A percentile compares a stretch with the other conserved stretches of the same genome.
These are phyloP conservation scores for Sylvia borin DNA, from an alignment of 2,797 vertebrate species.

Conservation along the genomic window DNA sequence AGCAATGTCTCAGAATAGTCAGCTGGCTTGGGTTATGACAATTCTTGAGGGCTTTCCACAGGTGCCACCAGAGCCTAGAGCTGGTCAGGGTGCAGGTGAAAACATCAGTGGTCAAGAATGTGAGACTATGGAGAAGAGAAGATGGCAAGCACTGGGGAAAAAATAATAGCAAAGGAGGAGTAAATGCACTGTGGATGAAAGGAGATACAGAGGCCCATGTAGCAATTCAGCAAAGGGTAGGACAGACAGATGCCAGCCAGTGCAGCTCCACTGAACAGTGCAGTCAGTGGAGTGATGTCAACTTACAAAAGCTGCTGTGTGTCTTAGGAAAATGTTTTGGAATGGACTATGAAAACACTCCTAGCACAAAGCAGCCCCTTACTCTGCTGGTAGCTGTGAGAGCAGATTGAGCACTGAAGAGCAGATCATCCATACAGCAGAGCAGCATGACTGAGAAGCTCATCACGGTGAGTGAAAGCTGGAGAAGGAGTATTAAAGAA, in stretches of 20 bases:
- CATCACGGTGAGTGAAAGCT: neutral
- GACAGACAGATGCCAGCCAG: neutral
- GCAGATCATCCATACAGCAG: neutral
- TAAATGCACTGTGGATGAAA: neutral
- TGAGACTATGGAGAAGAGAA: neutral
- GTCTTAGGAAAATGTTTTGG: neutral
- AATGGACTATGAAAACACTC: neutral
- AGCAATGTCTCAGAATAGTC: neutral
- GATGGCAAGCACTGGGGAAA: neutral
- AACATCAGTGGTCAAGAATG: neutral
- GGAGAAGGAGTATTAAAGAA: neutral
- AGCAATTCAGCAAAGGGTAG: neutral
- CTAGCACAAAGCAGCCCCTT: neutral
- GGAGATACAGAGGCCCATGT: rapidly evolving
- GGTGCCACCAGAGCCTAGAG: neutral
- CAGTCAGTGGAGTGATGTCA: neutral
- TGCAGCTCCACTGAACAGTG: neutral
- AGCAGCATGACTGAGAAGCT: neutral
- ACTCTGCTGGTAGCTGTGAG: neutral
- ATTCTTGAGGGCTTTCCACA: neutral
- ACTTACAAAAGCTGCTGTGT: neutral
- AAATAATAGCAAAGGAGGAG: neutral
- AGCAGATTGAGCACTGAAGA: neutral
- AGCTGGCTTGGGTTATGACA: rapidly evolving
- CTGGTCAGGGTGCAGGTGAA: neutral